Evolutionary conservation across 92 coral and sea anemone species (phyloP), one percentile per base, ranked within the genome.

Genomic region (Desmophyllum pertusum): DNA sequence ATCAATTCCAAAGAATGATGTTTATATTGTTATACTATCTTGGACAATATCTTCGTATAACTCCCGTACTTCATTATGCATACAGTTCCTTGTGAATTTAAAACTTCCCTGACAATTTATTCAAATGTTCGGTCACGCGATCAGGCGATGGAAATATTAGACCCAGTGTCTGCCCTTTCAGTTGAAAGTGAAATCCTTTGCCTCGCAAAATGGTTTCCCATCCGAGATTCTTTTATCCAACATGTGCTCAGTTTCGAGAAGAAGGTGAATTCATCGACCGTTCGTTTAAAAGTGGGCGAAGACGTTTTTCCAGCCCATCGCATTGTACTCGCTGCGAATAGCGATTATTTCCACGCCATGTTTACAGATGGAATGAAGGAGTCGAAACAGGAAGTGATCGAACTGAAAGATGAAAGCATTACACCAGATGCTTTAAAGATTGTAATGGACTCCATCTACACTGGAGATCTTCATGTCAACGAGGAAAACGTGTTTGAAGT

Each of bases 391-490:
- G 70, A 65, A 65, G 70, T 65, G 40, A 65, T 65, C 42, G 70
- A 65, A 65, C 38, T 65, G 42, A 65, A 65, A 35, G 70, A 65
- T 13, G 11, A 86, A 19, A 89, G 79, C 41, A 72, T 94, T 23
- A 66, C 73, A 37, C 55, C 87, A 3, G 62, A 42, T 15, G 91
- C 91, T 41, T 83, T 88, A 61, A 89, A 90, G 30, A 89, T 88
- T 19, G 73, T 94, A 2, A 33, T 94, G 36, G 83, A 86, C 45
- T 89, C 83, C 72, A 81, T 93, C 55, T 94, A 92, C 88, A 88
- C 90, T 30, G 91, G 80, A 25, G 86, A 85, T 37, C 79, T 91
- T 33, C 77, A 81, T 43, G 46, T 91, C 41, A 81, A 70, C 76
- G 78, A 81, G 77, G 45, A 57, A 52, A 91, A 85, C 39, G 84